Conservation (phyloP, 2,888 invertebrate species). For the Hydropsyche betteni region DNA sequence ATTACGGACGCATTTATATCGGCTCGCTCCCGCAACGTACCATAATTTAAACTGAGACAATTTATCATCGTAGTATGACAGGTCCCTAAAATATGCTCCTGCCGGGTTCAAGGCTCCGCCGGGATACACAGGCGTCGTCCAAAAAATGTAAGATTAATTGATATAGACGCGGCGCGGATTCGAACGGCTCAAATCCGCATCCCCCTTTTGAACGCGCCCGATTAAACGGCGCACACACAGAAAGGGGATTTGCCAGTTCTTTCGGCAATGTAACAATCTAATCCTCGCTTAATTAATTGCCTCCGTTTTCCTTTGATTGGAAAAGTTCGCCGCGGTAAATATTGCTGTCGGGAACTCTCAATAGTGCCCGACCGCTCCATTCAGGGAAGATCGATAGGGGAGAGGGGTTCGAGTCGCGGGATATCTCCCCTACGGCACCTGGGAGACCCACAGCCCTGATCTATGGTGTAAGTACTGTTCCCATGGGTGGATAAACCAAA, state of each 20-base stretch:
- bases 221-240: not conserved
- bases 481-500: constrained; percentile 15
- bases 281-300: constrained; percentile 42
- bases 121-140: not conserved
- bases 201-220: not conserved
- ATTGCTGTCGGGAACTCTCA: constrained; percentile 34
- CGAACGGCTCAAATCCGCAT: not conserved
- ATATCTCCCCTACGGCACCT: constrained; percentile 11
- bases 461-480: constrained; percentile 1
- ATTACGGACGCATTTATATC: constrained; percentile 28
- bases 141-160: constrained; percentile 44
- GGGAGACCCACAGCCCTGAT: not conserved
- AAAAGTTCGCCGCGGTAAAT: constrained; percentile 41
- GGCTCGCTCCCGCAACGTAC: constrained; percentile 28
- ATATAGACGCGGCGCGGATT: constrained; percentile 35
- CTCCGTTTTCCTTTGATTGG: constrained; percentile 42
- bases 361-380: not conserved
- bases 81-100: constrained; percentile 39
- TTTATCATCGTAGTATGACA: constrained; percentile 42
- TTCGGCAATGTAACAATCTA: constrained; percentile 30
- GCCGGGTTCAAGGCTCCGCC: constrained; percentile 32
- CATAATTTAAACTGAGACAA: constrained; percentile 42
- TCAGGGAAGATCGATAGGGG: constrained; percentile 24
- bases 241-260: not conserved
- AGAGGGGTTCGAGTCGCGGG: constrained; percentile 1